Base-by-base conservation (phyloP, 2,888 invertebrate species). In the Diaperis boleti region DNA sequence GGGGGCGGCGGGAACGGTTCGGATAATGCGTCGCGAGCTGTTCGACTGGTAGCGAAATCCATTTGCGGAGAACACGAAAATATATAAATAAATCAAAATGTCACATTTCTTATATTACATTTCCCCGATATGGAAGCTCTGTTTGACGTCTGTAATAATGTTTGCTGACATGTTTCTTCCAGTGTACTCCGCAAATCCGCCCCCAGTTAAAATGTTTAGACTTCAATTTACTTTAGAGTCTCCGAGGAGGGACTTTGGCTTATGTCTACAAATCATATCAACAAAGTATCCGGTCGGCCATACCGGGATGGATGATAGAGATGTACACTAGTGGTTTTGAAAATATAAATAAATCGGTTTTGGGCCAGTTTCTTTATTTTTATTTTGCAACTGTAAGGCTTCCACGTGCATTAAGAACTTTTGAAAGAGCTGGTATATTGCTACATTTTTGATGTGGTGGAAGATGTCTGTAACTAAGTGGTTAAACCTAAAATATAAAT, bases 131-230 rank as follows among this genome's bases (percentile, higher is more conserved):
- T 68, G 67, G 66, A 67, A 67, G 68, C 70, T 72, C 56, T 78
- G 73, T 79, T 78, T 79, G 79, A 78, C 77, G 71, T 77, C 69
- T 70, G 75, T 78, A 78, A 78, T 78, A 78, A 79, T 77, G 78
- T 78, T 78, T 78, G 74, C 74, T 72, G 75, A 75, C 74, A 74
- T 74, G 69, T 71, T 75, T 74, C 73, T 72, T 71, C 72, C 69
- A 69, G 65, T 70, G 69, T 69, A 69, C 70, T 72, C 66, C 62
- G 57, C 64, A 73, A 75, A 76, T 74, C 74, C 73, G 71, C 69
- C 72, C 74, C 72, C 68, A 74, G 76, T 78, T 78, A 78, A 79
- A 78, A 78, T 79, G 78, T 78, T 79, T 79, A 78, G 77, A 75
- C 74, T 78, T 76, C 78, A 78, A 78, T 79, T 78, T 78, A 73